Conservation (phyloP, 1,140 invertebrate genomes). For the Drosophila ogumai region DNA sequence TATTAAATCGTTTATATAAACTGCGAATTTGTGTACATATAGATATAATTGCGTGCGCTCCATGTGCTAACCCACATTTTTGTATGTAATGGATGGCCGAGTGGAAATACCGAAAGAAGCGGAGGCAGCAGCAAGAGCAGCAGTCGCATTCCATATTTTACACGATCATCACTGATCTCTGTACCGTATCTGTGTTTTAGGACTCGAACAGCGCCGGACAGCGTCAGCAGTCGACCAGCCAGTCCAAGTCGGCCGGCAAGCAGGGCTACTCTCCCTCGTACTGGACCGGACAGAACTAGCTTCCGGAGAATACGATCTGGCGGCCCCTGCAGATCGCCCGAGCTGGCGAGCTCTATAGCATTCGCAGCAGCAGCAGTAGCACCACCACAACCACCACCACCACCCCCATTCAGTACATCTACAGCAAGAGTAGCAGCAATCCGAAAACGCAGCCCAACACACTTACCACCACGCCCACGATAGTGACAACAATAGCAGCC, state of each 20-base stretch:
- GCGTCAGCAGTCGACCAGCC: slow-evolving; percentile 88
- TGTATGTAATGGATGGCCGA: slow-evolving; percentile 33
- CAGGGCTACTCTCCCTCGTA: slow-evolving; percentile 88
- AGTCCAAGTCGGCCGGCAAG: slow-evolving; percentile 89
- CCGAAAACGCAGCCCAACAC: slow-evolving; percentile 53
- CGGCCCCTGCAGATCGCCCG: slow-evolving; percentile 67
- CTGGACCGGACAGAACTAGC: slow-evolving; percentile 88
- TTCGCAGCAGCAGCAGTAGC: slow-evolving; percentile 48
- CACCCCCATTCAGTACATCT: slow-evolving; percentile 65
- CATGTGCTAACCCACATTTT: slow-evolving; percentile 45
- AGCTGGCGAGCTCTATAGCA: slow-evolving; percentile 65
- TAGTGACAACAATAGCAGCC: slow-evolving; percentile 41
- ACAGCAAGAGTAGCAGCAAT: slow-evolving; percentile 54
- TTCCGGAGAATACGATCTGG: slow-evolving; percentile 75
- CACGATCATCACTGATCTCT: background rate
- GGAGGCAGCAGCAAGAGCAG: slow-evolving; percentile 16
- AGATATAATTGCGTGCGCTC: slow-evolving; percentile 34
- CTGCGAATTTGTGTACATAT: slow-evolving; percentile 15
- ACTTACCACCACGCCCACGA: slow-evolving; percentile 34
- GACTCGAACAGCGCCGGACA: slow-evolving; percentile 89
- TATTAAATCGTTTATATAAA: slow-evolving; percentile 31
- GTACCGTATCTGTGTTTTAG: slow-evolving; percentile 81
- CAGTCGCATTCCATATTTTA: background rate
- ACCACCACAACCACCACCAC: slow-evolving; percentile 30
- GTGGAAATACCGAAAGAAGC: slow-evolving; percentile 26